Conservation (phyloP, 2,113 vertebrate genomes). For the Thymallus thymallus region DNA sequence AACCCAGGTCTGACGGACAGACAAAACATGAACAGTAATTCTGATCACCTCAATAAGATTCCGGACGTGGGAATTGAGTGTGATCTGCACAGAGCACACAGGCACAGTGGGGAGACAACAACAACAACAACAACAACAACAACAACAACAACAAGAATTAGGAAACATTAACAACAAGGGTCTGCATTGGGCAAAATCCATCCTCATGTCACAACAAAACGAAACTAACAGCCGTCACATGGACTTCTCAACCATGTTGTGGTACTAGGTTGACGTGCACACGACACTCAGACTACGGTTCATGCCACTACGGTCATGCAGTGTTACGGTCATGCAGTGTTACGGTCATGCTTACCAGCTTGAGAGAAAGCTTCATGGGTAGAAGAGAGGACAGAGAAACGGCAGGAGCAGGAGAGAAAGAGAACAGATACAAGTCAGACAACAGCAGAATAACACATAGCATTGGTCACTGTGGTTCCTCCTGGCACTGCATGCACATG, state of each 20-base stretch:
- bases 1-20: constrained; percentile 10
- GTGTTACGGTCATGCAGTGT: constrained; percentile 65
- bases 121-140: constrained; percentile 21
- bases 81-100: constrained; percentile 76
- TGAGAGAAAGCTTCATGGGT: constrained; percentile 97
- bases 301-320: constrained; percentile 44
- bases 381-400: constrained; percentile 69
- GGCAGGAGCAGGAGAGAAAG: constrained; percentile 44
- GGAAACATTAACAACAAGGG: constrained; percentile 35
- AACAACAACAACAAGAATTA: constrained; percentile 46
- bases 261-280: constrained; percentile 77
- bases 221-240: constrained; percentile 8
- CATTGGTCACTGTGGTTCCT: background rate
- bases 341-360: constrained; percentile 95
- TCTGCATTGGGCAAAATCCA: constrained; percentile 24
- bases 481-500: constrained; percentile 19
- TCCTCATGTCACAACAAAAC: constrained; percentile 40
- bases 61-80: constrained; percentile 82
- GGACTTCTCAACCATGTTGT: constrained; percentile 43
- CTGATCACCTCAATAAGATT: constrained; percentile 83
- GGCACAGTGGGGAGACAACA: constrained; percentile 26
- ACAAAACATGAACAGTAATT: constrained; percentile 63
- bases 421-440: constrained; percentile 63
- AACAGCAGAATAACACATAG: constrained; percentile 43
- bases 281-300: constrained; percentile 34